Evolutionary conservation across 2,113 vertebrate genomes (phyloP).

Genomic region (Labrus mixtus): DNA sequence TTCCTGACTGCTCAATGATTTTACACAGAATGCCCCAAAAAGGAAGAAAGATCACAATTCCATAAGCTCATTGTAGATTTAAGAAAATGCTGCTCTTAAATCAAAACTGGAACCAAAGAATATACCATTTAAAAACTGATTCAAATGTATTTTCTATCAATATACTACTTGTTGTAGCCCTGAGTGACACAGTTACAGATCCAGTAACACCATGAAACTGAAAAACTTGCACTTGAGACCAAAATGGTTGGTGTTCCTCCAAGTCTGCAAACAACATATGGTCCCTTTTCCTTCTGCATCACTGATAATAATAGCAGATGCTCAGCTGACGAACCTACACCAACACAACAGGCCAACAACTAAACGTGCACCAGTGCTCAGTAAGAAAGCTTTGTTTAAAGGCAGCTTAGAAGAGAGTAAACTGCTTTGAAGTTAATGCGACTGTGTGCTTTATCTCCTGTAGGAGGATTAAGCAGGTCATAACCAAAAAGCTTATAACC

Average conservation of each 20-base stretch:
- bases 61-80: too few relatives aligned
- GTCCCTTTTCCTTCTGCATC: too few relatives aligned
- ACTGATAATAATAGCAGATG: neutral
- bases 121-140: neutral
- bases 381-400: constrained; percentile 57
- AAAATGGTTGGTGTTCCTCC: neutral
- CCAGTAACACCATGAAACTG: neutral
- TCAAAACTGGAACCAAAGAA: neutral
- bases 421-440: constrained; percentile 78
- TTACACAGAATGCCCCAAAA: neutral
- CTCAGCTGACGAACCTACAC: constrained; percentile 2
- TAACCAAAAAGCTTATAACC: constrained; percentile 80
- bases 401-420: constrained; percentile 61
- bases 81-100: too few relatives aligned
- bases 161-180: neutral
- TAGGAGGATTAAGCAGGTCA: constrained; percentile 79
- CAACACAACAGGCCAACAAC: constrained; percentile 14
- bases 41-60: neutral
- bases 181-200: neutral
- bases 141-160: neutral
- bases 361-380: constrained; percentile 35
- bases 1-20: neutral
- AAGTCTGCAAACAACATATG: neutral
- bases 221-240: constrained; percentile 3
- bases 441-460: constrained; percentile 73